A percentile compares a stretch with the other conserved stretches of the same genome.
phyloP scores from a whole-genome alignment of 2,797 vertebrate genomes.

The Poeciliopsis turneri region DNA sequence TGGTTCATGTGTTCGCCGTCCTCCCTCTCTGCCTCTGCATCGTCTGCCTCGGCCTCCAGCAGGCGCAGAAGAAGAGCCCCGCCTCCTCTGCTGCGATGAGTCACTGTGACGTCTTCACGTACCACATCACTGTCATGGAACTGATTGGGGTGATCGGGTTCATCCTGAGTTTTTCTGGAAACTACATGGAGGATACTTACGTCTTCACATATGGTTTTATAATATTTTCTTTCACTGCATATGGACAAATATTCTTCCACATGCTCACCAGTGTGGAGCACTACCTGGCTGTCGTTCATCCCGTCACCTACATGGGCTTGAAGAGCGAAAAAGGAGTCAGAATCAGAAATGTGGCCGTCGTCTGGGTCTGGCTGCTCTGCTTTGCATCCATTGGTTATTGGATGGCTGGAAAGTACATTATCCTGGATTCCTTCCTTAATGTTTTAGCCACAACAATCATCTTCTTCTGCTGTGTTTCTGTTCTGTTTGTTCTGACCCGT shows the following conservation, averaged over 20 bases:
- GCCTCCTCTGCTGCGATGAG: not conserved
- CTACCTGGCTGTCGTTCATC: conserved; percentile 26
- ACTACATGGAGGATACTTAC: rapidly evolving
- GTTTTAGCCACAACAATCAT: not conserved
- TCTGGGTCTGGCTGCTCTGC: conserved; percentile 17
- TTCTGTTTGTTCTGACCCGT: conserved; percentile 11
- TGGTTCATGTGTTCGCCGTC: not conserved
- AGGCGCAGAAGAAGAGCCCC: not conserved
- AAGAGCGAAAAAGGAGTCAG: conserved; percentile 12
- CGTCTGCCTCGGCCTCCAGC: not conserved
- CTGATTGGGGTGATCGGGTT: not conserved
- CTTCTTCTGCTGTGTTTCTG: conserved; percentile 15
- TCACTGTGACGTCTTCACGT: conserved; percentile 3
- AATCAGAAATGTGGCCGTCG: conserved; percentile 12
- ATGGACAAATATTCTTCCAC: conserved; percentile 13
- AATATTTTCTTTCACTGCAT: not conserved
- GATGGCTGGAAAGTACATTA: not conserved
- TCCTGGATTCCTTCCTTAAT: conserved; percentile 4
- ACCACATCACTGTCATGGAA: not conserved
- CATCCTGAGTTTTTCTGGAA: not conserved
- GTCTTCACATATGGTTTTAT: rapidly evolving
- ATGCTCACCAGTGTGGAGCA: conserved; percentile 18
- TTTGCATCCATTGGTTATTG: not conserved
- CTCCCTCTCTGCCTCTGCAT: not conserved
- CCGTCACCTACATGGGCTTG: conserved; percentile 14